Percentiles rank a stretch among this genome's conserved stretches.
Conservation (phyloP, 2,113 vertebrate species). For the Protomyctophum bolini region DNA sequence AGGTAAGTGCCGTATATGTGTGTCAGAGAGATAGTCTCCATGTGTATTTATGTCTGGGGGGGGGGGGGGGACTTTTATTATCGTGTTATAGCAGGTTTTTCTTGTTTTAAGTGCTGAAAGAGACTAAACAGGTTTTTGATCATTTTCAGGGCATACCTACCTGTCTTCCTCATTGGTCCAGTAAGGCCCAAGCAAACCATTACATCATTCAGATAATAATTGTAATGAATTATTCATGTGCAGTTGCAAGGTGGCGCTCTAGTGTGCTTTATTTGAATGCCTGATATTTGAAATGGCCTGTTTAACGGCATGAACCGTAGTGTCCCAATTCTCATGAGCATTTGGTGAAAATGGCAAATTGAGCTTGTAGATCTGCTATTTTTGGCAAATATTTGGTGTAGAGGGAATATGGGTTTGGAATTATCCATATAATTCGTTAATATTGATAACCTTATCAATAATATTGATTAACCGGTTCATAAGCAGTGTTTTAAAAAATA, state of each 20-base stretch:
- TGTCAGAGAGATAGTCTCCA: neutral
- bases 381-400: too few relatives aligned
- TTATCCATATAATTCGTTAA: too few relatives aligned
- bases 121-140: constrained; percentile 58
- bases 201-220: constrained; percentile 12
- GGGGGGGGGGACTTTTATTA: constrained; percentile 19
- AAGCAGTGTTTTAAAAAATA: too few relatives aligned
- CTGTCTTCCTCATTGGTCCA: constrained; percentile 18
- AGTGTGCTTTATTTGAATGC: constrained; percentile 24
- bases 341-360: too few relatives aligned
- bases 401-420: too few relatives aligned
- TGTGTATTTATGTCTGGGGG: constrained; percentile 21
- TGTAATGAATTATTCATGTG: constrained; percentile 35
- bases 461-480: too few relatives aligned
- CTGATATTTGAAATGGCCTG: constrained; percentile 4
- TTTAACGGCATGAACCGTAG: neutral
- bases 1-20: constrained; percentile 60
- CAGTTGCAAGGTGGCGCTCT: constrained; percentile 14
- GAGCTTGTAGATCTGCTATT: too few relatives aligned
- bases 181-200: constrained; percentile 4
- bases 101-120: constrained; percentile 62
- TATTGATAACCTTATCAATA: too few relatives aligned
- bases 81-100: constrained; percentile 61
- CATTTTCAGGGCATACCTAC: constrained; percentile 26
- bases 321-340: too few relatives aligned